phyloP scores from a whole-genome alignment of 2,888 invertebrate genomes.

The Cantharis rustica region DNA sequence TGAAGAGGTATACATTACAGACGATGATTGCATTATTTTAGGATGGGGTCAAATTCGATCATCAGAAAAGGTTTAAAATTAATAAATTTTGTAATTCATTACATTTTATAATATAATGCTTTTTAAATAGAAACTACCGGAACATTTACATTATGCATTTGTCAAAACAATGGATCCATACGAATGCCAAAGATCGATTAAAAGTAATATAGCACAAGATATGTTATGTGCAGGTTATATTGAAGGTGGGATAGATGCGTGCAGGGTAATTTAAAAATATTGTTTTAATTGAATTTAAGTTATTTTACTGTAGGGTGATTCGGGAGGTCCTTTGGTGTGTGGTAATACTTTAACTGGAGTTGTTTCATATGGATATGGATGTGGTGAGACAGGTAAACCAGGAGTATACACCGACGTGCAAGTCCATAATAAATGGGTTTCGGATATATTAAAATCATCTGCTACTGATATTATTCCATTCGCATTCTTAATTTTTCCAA shows the following conservation, averaged over 20 bases:
- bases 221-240: constrained; percentile 36
- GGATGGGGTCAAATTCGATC: constrained; percentile 29
- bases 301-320: constrained; percentile 15
- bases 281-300: constrained; percentile 16
- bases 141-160: constrained; percentile 2
- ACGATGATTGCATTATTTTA: constrained; percentile 21
- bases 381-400: constrained; percentile 23
- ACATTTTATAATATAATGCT: background rate
- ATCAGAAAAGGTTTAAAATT: background rate
- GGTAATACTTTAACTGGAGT: constrained; percentile 41
- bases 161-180: constrained; percentile 10
- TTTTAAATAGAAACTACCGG: background rate
- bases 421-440: constrained; percentile 24
- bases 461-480: background rate
- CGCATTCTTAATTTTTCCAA: background rate
- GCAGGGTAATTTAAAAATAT: constrained; percentile 24
- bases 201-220: constrained; percentile 3
- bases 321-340: constrained; percentile 47
- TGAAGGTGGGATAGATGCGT: constrained; percentile 28
- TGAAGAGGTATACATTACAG: background rate
- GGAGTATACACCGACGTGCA: constrained; percentile 34
- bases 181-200: constrained; percentile 5
- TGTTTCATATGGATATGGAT: constrained; percentile 44
- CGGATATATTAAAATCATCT: constrained; percentile 5
- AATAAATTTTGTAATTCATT: background rate